phyloP scores from a whole-genome alignment of 2,888 invertebrate genomes.

The Omphaloscelis lunosa region DNA sequence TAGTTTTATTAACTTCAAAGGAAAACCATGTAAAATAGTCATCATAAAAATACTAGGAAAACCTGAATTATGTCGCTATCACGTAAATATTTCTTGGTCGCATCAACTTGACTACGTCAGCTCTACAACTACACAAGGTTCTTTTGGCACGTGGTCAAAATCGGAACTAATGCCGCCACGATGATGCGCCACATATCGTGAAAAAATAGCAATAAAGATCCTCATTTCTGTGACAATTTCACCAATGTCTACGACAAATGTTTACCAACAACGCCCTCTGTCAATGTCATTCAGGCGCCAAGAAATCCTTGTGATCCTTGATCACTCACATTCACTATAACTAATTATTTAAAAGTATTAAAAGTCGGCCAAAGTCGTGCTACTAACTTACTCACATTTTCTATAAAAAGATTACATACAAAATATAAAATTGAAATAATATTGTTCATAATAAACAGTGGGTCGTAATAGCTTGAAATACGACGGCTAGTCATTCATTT shows the following conservation, averaged over 20 bases:
- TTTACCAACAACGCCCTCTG: background rate
- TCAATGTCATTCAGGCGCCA: background rate
- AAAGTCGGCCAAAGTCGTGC: conserved; percentile 36
- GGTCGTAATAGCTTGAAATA: conserved; percentile 71
- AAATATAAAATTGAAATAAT: conserved; percentile 55
- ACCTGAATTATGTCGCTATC: background rate
- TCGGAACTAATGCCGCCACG: background rate
- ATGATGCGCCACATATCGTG: no score
- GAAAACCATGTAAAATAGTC: conserved; percentile 21
- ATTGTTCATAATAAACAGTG: conserved; percentile 64
- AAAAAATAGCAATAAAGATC: no score
- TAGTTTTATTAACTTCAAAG: conserved; percentile 13
- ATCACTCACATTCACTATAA: background rate
- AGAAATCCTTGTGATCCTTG: background rate
- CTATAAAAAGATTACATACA: conserved; percentile 50
- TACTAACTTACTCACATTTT: conserved; percentile 51
- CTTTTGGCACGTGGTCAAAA: background rate
- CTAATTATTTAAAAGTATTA: conserved; percentile 14
- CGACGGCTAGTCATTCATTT: conserved; percentile 71
- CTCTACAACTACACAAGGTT: no score
- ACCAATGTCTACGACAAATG: background rate
- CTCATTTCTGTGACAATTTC: no score
- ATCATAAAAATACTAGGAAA: conserved; percentile 30
- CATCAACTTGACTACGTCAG: conserved; percentile 16
- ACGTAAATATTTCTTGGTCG: background rate